Evolutionary conservation across 2,888 invertebrate genomes (phyloP), one percentile per base, ranked within the genome.

Genomic region (Allolobophora icterica): DNA sequence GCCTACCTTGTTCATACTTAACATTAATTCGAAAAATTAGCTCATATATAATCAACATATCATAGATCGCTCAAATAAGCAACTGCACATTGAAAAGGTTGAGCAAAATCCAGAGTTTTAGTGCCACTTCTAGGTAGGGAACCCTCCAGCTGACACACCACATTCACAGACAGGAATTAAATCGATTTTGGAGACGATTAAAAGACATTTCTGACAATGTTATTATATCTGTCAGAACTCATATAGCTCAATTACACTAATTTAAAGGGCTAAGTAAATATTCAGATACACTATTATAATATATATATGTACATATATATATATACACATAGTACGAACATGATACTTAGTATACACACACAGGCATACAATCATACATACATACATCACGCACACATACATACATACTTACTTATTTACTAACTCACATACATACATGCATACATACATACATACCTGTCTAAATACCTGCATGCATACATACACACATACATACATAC

Each of bases 401-500:
- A 42, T 90, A 52, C 45, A n/a, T n/a, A n/a, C n/a, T n/a, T n/a
- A n/a, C n/a, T n/a, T n/a, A n/a, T n/a, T n/a, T n/a, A n/a, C n/a
- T n/a, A n/a, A n/a, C n/a, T n/a, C n/a, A n/a, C n/a, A n/a, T n/a
- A n/a, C n/a, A n/a, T n/a, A n/a, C n/a, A n/a, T n/a, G n/a, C n/a
- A n/a, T n/a, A n/a, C n/a, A n/a, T n/a, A n/a, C n/a, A n/a, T n/a
- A n/a, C n/a, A n/a, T n/a, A n/a, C n/a, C n/a, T n/a, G n/a, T n/a
- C n/a, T n/a, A n/a, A n/a, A n/a, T n/a, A n/a, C n/a, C 13, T 52
- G 21, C 45, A 90, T 90, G 52, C 34, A 90, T 45, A 21, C 24
- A 45, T 90, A 52, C 24, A 90, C 42, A 38, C 33, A 42, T 45
- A 90, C 33, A 90, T 90, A 38, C 33, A 40, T 90, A 40, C 33